Evolutionary conservation across 2,113 vertebrate genomes (phyloP), one percentile per base, ranked within the genome.

Genomic region (Paradoxurus hermaphroditus): DNA sequence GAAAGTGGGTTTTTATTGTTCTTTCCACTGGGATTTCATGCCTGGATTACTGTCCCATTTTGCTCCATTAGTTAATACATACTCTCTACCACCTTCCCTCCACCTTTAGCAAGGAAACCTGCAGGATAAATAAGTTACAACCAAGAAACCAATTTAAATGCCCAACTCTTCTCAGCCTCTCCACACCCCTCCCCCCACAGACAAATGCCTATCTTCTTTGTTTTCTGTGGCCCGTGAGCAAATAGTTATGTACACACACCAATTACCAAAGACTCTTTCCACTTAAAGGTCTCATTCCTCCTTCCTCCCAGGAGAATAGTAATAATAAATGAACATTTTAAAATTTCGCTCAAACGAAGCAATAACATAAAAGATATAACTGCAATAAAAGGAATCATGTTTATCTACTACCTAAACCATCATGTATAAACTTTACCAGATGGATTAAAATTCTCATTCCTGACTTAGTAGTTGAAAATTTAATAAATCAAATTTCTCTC

Each of bases 21-120:
- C 94, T 98, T 91, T 44, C 95, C 96, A 97, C 96, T 84, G 96
- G 95, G 97, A 97, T 98, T 98, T 98, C 95, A 98, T 97, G 98
- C 98, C 98, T 98, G 93, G 89, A 96, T 98, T 98, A 94, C 93
- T 98, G 95, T 97, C 93, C 97, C 97, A 97, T 97, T 98, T 97
- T 73, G 97, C 84, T 86, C 44, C 82, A 70, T 98, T 96, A 97
- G 91, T 98, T 91, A 97, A 97, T 97, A 75, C 91, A 95, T 65
- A 94, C 34, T 87, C 46, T 86, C 65, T 93, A 36, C 84, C 91
- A 75, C 56, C 29, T 92, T 79, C 86, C 75, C 36, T 86, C 56
- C 51, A 90, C 78, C 29, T 82, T 94, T 92, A 91, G 94, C 85
- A 97, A 98, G 97, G 90, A 93, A 95, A 95, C 86, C 41, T 95